Conservation (phyloP, 1,140 invertebrate genomes). For the Pantala flavescens region DNA sequence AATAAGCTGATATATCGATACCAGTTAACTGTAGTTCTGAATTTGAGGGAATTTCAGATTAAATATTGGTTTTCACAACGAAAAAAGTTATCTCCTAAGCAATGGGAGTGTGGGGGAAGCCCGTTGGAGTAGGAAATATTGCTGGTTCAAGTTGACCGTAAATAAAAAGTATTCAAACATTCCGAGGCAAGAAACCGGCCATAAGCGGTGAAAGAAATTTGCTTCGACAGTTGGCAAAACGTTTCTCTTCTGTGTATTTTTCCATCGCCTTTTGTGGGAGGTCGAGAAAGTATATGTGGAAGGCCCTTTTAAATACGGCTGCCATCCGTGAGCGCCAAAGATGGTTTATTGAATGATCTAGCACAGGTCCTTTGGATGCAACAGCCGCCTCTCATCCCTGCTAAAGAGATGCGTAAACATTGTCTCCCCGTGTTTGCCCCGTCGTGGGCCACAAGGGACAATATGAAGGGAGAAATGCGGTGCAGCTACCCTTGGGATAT, state of each 20-base stretch:
- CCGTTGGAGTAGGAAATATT: too few species aligned
- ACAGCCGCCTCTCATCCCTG: background rate
- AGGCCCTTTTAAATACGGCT: too few species aligned
- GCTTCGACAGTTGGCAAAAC: slow-evolving; percentile 8
- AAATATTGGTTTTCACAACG: too few species aligned
- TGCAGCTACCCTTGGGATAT: too few species aligned
- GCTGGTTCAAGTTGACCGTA: background rate
- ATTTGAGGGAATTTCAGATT: too few species aligned
- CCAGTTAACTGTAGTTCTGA: too few species aligned
- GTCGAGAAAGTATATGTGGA: background rate
- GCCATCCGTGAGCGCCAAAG: too few species aligned
- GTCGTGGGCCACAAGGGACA: background rate
- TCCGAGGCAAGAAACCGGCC: background rate
- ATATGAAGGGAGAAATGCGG: background rate
- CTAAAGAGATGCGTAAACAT: background rate
- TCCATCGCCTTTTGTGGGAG: background rate
- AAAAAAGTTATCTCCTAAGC: too few species aligned
- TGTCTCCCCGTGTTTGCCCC: background rate
- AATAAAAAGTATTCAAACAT: background rate
- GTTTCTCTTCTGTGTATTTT: background rate
- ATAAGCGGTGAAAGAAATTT: background rate
- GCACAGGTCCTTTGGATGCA: background rate
- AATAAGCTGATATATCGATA: too few species aligned
- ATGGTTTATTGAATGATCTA: too few species aligned
- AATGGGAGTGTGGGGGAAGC: too few species aligned